These are phyloP conservation scores for Blera fallax DNA, from an alignment of 2,888 invertebrate species.

Conservation along the genomic window DNA sequence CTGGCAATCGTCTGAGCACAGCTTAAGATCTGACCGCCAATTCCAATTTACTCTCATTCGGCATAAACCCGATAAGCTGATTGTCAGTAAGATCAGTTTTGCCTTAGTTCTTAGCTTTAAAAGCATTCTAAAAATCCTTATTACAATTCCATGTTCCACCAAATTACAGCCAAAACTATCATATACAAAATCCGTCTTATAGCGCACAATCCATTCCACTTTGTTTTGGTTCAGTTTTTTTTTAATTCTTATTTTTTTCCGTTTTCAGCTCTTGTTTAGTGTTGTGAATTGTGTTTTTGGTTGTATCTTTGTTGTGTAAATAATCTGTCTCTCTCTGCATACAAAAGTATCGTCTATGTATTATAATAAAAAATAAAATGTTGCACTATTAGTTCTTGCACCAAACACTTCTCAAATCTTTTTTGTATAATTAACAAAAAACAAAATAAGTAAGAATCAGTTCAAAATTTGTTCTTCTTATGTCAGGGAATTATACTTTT, in stretches of 20 bases:
- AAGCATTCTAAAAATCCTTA: no score
- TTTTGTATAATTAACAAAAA: neutral
- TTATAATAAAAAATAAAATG: neutral
- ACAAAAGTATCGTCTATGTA: constrained; percentile 8
- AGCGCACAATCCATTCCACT: neutral
- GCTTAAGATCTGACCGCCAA: no score
- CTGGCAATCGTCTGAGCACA: no score
- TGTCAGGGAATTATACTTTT: neutral
- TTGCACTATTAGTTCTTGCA: constrained; percentile 28
- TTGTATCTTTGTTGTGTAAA: constrained; percentile 21
- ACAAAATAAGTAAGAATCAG: constrained; percentile 29
- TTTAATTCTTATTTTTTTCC: neutral
- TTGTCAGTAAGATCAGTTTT: no score
- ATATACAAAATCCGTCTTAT: neutral
- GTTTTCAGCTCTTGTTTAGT: neutral
- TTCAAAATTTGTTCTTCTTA: constrained; percentile 18
- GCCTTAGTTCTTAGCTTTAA: no score
- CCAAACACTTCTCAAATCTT: neutral
- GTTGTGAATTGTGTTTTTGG: neutral
- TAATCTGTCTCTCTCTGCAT: constrained; percentile 8
- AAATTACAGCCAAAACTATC: neutral
- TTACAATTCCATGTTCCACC: no score
- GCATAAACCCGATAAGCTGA: no score
- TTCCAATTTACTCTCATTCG: no score
- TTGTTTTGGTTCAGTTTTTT: neutral